Percentiles rank a stretch among this genome's conserved stretches.
Evolutionary conservation across 2,113 vertebrate species (phyloP).

Genomic region (Sterrhoptilus dennistouni): DNA sequence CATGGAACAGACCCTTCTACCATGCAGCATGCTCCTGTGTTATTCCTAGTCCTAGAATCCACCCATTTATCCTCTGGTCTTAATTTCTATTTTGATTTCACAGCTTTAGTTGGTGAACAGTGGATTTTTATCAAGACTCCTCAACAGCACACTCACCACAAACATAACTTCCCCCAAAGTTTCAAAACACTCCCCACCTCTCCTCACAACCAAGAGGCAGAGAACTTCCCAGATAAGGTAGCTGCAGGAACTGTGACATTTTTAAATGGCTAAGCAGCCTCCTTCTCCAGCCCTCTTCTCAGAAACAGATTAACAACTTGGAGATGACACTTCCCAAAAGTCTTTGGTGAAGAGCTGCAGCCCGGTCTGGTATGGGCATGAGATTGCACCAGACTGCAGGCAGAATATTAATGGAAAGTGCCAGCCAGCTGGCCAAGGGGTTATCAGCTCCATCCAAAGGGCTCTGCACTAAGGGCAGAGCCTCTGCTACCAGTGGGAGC

Average conservation of each 20-base stretch:
- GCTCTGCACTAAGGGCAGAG: background rate
- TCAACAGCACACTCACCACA: background rate
- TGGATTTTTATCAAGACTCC: background rate
- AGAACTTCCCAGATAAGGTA: background rate
- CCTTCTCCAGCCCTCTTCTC: background rate
- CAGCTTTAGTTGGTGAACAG: background rate
- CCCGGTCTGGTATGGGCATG: background rate
- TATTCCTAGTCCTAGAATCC: background rate
- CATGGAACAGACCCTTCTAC: background rate
- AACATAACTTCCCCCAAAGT: background rate
- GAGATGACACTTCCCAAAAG: background rate
- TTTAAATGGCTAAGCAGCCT: background rate
- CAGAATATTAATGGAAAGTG: background rate
- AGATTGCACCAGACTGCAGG: background rate
- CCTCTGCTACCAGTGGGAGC: background rate
- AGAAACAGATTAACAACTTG: background rate
- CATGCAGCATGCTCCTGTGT: rapidly evolving
- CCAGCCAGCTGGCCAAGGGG: background rate
- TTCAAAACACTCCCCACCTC: background rate
- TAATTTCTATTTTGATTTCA: background rate
- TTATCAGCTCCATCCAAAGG: background rate
- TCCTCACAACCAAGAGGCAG: background rate
- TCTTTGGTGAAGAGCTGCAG: background rate
- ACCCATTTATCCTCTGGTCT: background rate
- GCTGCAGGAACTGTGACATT: background rate